These are phyloP conservation scores for Eidolon helvum DNA, from an alignment of 2,113 vertebrate genomes.

Conservation along the genomic window DNA sequence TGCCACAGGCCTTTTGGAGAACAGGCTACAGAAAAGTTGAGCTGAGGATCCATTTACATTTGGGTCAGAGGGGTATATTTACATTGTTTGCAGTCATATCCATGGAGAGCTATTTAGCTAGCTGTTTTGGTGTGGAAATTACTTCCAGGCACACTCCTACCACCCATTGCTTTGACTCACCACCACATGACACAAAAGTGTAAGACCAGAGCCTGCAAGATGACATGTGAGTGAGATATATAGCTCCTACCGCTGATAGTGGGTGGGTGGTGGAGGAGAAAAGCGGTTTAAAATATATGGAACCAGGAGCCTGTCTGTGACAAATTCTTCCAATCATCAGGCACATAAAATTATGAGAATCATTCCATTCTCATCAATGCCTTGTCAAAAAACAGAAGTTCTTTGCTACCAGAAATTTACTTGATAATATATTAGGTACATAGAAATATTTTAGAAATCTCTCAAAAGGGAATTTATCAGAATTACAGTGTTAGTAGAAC, in stretches of 20 bases:
- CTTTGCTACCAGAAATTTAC: neutral
- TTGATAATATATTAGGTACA: neutral
- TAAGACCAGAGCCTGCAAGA: neutral
- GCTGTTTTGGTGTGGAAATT: neutral
- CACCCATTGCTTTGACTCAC: neutral
- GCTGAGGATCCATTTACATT: neutral
- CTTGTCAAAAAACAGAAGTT: neutral
- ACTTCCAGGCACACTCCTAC: neutral
- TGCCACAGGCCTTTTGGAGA: neutral
- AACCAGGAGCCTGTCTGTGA: neutral
- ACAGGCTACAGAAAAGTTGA: neutral
- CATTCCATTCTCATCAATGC: neutral
- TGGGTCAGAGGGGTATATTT: neutral
- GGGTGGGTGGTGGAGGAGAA: neutral
- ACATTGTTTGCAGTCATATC: neutral
- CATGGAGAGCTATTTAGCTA: neutral
- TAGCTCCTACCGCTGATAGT: neutral
- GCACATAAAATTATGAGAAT: neutral
- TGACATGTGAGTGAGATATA: rapidly evolving
- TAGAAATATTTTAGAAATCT: slow-evolving; percentile 1
- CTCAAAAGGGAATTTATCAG: neutral
- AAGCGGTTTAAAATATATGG: neutral
- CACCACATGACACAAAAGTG: neutral
- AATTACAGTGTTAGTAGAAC: neutral
- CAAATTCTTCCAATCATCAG: neutral